A percentile compares a stretch with the other conserved stretches of the same genome.
These are phyloP conservation scores for Apis florea DNA, from an alignment of 1,140 invertebrate genomes.

Conservation along the genomic window DNA sequence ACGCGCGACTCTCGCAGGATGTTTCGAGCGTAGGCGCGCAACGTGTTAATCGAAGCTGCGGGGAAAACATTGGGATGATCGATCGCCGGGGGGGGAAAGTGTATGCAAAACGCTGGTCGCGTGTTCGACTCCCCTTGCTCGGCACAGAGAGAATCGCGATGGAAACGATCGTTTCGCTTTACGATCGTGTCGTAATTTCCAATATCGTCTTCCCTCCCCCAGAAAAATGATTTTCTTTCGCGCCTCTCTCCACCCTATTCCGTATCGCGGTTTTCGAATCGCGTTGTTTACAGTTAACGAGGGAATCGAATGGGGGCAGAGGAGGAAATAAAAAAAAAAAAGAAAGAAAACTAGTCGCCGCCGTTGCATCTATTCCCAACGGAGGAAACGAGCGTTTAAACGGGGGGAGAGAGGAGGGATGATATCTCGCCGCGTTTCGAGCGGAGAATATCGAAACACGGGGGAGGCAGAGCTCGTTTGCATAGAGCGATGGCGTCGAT, in stretches of 20 bases:
- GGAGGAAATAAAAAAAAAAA: not conserved
- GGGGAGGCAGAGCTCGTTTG: not conserved
- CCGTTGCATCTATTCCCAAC: not conserved
- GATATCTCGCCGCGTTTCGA: not conserved
- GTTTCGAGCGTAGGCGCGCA: no score
- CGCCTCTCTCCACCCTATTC: no score
- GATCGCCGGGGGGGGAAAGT: not conserved
- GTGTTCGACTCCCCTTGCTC: no score
- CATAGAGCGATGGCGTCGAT: slow-evolving; percentile 12
- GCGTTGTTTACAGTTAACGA: not conserved
- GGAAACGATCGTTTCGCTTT: not conserved
- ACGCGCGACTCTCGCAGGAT: no score
- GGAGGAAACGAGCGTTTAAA: not conserved
- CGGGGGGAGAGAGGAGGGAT: no score
- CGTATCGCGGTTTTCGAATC: not conserved
- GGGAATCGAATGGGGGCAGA: not conserved
- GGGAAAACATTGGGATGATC: no score
- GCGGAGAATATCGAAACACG: not conserved
- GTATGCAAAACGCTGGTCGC: slow-evolving; percentile 6
- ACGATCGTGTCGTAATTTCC: no score
- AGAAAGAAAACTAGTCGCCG: not conserved
- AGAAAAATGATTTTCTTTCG: no score
- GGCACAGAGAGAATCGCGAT: no score
- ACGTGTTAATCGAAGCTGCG: no score
- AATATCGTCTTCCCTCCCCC: not conserved